phyloP scores from a whole-genome alignment of 2,888 invertebrate genomes.

The Macaria liturata region DNA sequence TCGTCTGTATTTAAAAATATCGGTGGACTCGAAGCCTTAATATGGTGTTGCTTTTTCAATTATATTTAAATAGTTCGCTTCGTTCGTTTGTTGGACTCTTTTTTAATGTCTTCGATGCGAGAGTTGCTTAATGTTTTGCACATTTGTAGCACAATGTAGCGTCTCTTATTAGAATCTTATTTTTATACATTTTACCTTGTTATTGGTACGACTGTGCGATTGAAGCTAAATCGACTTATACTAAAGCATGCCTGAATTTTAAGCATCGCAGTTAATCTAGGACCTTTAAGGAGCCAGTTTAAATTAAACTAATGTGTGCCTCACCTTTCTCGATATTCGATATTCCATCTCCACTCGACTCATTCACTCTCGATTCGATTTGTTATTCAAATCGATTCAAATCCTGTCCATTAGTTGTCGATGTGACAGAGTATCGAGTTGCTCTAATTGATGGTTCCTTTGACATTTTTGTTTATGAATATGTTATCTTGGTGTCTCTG shows the following conservation, averaged over 20 bases:
- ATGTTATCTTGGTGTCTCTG: slow-evolving; percentile 30
- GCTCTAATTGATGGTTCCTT: slow-evolving; percentile 78
- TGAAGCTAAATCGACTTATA: too few relatives aligned
- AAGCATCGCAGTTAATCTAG: too few relatives aligned
- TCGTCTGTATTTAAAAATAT: too few relatives aligned
- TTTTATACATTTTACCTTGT: too few relatives aligned
- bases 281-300: too few relatives aligned
- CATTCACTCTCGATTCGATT: slow-evolving; percentile 55
- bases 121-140: not conserved
- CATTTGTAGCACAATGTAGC: not conserved
- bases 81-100: slow-evolving; percentile 7
- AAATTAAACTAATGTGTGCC: not conserved
- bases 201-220: too few relatives aligned
- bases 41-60: slow-evolving; percentile 44
- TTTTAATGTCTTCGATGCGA: slow-evolving; percentile 4
- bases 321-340: slow-evolving; percentile 21
- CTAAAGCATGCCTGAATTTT: too few relatives aligned
- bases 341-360: slow-evolving; percentile 30
- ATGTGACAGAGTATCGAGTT: slow-evolving; percentile 82
- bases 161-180: too few relatives aligned
- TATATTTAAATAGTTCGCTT: slow-evolving; percentile 37
- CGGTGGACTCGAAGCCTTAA: slow-evolving; percentile 27
- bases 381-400: slow-evolving; percentile 75
- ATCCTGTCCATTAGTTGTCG: slow-evolving; percentile 80
- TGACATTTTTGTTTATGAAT: slow-evolving; percentile 51